Conservation (phyloP, 2,797 vertebrate genomes). For the Borostomias antarcticus region DNA sequence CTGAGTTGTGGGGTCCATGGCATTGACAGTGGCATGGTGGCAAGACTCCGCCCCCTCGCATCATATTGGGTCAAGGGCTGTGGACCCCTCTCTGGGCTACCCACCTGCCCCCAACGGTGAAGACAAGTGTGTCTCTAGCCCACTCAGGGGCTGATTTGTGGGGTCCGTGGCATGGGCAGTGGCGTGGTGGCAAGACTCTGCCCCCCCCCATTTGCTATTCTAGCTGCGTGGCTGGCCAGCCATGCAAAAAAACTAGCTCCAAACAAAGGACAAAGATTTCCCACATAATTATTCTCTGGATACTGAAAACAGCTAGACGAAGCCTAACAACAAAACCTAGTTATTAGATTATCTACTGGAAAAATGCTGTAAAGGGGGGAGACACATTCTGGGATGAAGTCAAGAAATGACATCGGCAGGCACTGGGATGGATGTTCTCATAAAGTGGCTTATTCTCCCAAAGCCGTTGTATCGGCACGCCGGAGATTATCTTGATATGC, state of each 20-base stretch:
- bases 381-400: slow-evolving; percentile 22
- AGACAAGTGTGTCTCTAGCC: too few species aligned
- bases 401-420: slow-evolving; percentile 23
- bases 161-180: too few species aligned
- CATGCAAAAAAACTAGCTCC: not conserved
- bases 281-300: not conserved
- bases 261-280: slow-evolving; percentile 6
- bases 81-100: too few species aligned
- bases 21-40: too few species aligned
- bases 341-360: not conserved
- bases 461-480: slow-evolving; percentile 31
- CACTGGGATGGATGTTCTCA: slow-evolving; percentile 10
- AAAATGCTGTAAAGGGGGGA: slow-evolving; percentile 5
- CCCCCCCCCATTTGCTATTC: too few species aligned
- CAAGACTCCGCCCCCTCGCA: too few species aligned
- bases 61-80: too few species aligned
- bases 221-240: too few species aligned
- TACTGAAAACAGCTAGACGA: slow-evolving; percentile 1
- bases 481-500: slow-evolving; percentile 45
- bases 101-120: too few species aligned
- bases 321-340: not conserved
- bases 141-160: too few species aligned
- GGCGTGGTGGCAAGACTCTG: too few species aligned
- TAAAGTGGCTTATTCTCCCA: slow-evolving; percentile 10
- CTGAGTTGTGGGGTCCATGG: too few species aligned